Conservation (phyloP, 2,113 vertebrate genomes). For the Hyperoodon ampullatus region DNA sequence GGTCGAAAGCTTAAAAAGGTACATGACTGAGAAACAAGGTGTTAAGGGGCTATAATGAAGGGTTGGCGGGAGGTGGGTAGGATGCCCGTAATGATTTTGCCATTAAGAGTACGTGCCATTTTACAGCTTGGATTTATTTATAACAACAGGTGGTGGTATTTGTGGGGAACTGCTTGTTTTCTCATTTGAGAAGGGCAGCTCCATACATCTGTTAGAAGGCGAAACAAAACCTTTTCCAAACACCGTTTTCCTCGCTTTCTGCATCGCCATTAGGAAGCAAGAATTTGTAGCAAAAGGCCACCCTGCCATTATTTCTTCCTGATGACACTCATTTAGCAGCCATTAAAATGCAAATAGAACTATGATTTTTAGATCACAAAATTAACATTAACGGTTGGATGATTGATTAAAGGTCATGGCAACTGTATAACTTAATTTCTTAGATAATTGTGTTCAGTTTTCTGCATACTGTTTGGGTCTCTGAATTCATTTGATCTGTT, state of each 20-base stretch:
- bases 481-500: slow-evolving; percentile 89
- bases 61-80: slow-evolving; percentile 54
- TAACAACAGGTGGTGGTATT: slow-evolving; percentile 82
- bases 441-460: slow-evolving; percentile 89
- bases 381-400: slow-evolving; percentile 91
- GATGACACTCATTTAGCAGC: slow-evolving; percentile 90
- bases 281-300: slow-evolving; percentile 88
- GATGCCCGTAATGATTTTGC: slow-evolving; percentile 70
- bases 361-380: slow-evolving; percentile 92
- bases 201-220: slow-evolving; percentile 80
- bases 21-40: slow-evolving; percentile 64
- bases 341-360: slow-evolving; percentile 93
- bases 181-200: slow-evolving; percentile 80
- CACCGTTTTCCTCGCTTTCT: slow-evolving; percentile 80
- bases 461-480: slow-evolving; percentile 89
- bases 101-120: slow-evolving; percentile 71
- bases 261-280: slow-evolving; percentile 85
- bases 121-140: slow-evolving; percentile 80
- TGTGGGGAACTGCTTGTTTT: slow-evolving; percentile 83
- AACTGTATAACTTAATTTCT: slow-evolving; percentile 90
- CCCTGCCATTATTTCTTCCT: slow-evolving; percentile 90
- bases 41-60: slow-evolving; percentile 69
- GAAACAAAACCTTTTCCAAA: slow-evolving; percentile 83
- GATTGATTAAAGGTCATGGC: slow-evolving; percentile 91
- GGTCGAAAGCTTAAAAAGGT: slow-evolving; percentile 73